Evolutionary conservation across 1,140 invertebrate species (phyloP).

Genomic region (Drosophila fuyamai): DNA sequence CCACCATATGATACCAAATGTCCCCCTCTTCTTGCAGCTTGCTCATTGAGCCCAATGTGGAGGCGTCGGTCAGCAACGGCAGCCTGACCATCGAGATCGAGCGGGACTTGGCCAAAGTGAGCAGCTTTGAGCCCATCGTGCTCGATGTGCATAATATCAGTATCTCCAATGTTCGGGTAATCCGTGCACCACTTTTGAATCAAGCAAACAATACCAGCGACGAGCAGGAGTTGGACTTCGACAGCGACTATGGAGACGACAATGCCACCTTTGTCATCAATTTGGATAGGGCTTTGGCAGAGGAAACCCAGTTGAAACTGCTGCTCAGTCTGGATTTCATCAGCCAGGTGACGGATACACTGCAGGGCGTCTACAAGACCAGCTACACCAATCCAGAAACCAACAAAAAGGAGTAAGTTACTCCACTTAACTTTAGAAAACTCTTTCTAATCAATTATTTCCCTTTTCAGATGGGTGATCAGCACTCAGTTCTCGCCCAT

Average conservation of each 20-base stretch:
- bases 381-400: constrained; percentile 88
- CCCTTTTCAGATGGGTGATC: constrained; percentile 86
- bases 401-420: constrained; percentile 88
- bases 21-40: constrained; percentile 59
- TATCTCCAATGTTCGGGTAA: constrained; percentile 75
- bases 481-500: constrained; percentile 93
- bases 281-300: constrained; percentile 42
- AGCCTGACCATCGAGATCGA: constrained; percentile 73
- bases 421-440: no score
- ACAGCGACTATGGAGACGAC: constrained; percentile 72
- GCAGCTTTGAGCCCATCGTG: constrained; percentile 74
- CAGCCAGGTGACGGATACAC: constrained; percentile 87
- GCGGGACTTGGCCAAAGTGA: constrained; percentile 64
- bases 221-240: constrained; percentile 74
- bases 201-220: constrained; percentile 36
- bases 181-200: constrained; percentile 25
- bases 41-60: constrained; percentile 75
- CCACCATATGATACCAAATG: constrained; percentile 1
- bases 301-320: constrained; percentile 45
- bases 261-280: constrained; percentile 76
- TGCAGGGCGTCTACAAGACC: constrained; percentile 92
- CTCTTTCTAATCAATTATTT: no score
- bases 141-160: constrained; percentile 80
- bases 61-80: constrained; percentile 69
- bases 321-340: constrained; percentile 87